Base-by-base conservation (phyloP, 2,888 invertebrate species). In the Thyatira batis region DNA sequence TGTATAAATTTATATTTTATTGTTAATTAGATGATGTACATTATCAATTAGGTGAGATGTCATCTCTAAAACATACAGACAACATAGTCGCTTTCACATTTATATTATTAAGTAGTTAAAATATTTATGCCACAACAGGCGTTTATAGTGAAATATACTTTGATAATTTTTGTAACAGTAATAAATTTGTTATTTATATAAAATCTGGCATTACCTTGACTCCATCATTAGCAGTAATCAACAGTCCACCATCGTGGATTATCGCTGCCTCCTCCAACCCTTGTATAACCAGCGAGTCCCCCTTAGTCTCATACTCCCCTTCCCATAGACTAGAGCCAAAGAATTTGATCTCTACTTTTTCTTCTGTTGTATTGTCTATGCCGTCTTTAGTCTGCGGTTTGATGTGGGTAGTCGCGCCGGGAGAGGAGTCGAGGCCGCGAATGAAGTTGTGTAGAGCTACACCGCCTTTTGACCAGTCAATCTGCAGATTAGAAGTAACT, bases 391-490 rank as follows among this genome's bases (percentile, higher is more conserved):
- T 84, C 58, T 89, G 87, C 39, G 83, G 76, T 56, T 80, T 78
- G 50, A 92, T 85, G 60, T 85, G 84, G 0, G 95, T 93, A 85
- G 97, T 95, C 0, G 99, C 98, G 0, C 99, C 99, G 0, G 99
- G 99, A 0, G 98, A 97, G 2, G 98, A 98, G 82, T 99, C 99
- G 73, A 98, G 92, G 0, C 97, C 98, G 20, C 99, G 93, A 64
- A 99, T 96, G 79, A 98, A 99, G 84, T 99, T 97, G 90, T 98
- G 98, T 3, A 99, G 89, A n/a, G 94, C 93, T 30, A 92, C 74
- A 0, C 95, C 97, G 0, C 94, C 84, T 82, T 95, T 94, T 0
- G 92, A 90, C 92, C 96, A 95, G 73, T 96, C 93, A 53, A 97
- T 93, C 94, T 94, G 69, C n/a, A 77, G 6, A 39, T 33, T 4